phyloP scores from a whole-genome alignment of 2,797 vertebrate species.

The Hydrocynus forskahlii region DNA sequence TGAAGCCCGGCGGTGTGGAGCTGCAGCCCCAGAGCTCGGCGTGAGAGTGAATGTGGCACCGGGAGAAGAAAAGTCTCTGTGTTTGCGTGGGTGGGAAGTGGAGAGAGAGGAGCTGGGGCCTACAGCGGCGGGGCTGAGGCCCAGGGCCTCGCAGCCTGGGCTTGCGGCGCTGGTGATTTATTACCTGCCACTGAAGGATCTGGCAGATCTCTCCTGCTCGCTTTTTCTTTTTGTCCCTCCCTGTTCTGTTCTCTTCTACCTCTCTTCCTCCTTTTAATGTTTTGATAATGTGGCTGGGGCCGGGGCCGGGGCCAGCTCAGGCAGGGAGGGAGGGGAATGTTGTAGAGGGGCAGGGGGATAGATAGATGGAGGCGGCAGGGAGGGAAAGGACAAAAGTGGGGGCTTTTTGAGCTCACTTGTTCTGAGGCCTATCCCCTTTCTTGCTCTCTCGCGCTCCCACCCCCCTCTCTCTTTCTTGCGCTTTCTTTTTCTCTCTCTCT shows the following conservation, averaged over 20 bases:
- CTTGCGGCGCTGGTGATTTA: conserved; percentile 78
- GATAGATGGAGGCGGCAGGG: conserved; percentile 33
- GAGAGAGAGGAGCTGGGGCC: conserved; percentile 51
- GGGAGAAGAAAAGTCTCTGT: conserved; percentile 79
- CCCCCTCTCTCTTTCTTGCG: background rate
- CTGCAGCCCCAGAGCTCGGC: conserved; percentile 67
- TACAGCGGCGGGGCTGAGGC: conserved; percentile 28
- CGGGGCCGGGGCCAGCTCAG: conserved; percentile 51
- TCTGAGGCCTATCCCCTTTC: background rate
- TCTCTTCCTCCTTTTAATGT: conserved; percentile 65
- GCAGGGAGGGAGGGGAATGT: conserved; percentile 52
- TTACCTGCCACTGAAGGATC: conserved; percentile 75
- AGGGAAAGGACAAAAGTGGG: conserved; percentile 66
- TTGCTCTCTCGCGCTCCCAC: background rate
- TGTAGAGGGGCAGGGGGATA: conserved; percentile 12
- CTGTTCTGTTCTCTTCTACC: conserved; percentile 40
- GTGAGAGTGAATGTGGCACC: conserved; percentile 71
- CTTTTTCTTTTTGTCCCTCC: conserved; percentile 66
- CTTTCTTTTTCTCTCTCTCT: background rate
- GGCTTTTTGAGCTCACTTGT: conserved; percentile 48
- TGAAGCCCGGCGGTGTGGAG: conserved; percentile 65
- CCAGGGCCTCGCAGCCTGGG: conserved; percentile 59
- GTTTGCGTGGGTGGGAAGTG: conserved; percentile 42
- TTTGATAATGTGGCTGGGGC: conserved; percentile 78
- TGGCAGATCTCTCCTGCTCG: conserved; percentile 63